phyloP scores from a whole-genome alignment of 1,140 invertebrate genomes.

The Neodiprion fabricii region DNA sequence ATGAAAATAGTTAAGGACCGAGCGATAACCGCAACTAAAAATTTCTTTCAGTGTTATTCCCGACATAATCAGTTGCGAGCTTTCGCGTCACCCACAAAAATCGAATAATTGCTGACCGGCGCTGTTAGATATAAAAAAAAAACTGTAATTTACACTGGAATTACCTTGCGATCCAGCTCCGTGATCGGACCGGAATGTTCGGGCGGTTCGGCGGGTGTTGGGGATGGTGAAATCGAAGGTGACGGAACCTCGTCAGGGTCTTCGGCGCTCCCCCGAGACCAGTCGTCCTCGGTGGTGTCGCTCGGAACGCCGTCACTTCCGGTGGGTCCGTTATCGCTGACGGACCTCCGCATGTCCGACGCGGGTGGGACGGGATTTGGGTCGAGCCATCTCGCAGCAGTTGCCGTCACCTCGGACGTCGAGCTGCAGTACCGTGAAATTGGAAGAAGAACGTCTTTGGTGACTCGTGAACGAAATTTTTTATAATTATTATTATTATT shows the following conservation, averaged over 20 bases:
- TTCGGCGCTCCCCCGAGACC: constrained; percentile 70
- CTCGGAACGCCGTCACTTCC: constrained; percentile 71
- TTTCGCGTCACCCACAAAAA: too few relatives aligned
- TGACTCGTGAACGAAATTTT: neutral
- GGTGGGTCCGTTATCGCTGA: constrained; percentile 59
- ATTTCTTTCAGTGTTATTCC: too few relatives aligned
- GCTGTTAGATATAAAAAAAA: too few relatives aligned
- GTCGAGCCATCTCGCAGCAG: constrained; percentile 49
- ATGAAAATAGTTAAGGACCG: too few relatives aligned
- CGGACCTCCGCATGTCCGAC: constrained; percentile 56
- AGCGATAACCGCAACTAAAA: too few relatives aligned
- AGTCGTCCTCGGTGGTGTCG: constrained; percentile 72
- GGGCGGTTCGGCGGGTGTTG: constrained; percentile 43
- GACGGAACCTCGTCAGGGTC: constrained; percentile 63
- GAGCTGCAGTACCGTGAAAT: constrained; percentile 38
- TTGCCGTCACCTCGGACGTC: constrained; percentile 49
- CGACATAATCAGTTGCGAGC: too few relatives aligned
- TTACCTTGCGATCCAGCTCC: constrained; percentile 57
- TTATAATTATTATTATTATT: too few relatives aligned
- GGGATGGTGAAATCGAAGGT: constrained; percentile 53
- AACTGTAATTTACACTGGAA: too few relatives aligned
- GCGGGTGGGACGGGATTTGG: constrained; percentile 49
- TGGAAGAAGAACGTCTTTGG: neutral
- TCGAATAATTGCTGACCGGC: too few relatives aligned
- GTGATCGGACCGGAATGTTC: constrained; percentile 55